A percentile compares a stretch with the other conserved stretches of the same genome.
These are phyloP conservation scores for Heliconius ethilla DNA, from an alignment of 2,888 invertebrate genomes.

Conservation along the genomic window DNA sequence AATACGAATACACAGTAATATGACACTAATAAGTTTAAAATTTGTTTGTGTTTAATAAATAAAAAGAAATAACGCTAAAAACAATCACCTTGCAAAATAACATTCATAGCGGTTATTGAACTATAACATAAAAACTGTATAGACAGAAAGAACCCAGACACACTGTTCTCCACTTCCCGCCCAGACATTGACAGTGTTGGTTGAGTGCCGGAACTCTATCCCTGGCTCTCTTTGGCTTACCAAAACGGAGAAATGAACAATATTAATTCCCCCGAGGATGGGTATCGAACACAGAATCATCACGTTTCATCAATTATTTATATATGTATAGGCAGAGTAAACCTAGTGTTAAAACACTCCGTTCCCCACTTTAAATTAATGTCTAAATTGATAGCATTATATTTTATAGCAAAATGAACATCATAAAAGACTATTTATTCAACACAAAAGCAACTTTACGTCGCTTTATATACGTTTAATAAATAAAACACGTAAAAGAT, in stretches of 20 bases:
- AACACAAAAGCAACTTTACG: background rate
- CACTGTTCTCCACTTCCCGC: background rate
- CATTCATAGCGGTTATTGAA: background rate
- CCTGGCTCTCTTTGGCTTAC: background rate
- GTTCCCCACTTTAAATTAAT: no score
- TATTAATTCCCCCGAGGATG: background rate
- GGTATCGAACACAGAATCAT: background rate
- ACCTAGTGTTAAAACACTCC: no score
- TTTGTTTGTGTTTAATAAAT: background rate
- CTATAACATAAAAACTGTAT: background rate
- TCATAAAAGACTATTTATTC: background rate
- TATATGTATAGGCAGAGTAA: no score
- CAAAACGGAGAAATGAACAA: background rate
- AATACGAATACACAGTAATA: background rate
- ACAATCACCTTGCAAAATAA: background rate
- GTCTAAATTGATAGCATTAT: background rate
- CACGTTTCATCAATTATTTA: background rate
- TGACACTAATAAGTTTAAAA: background rate
- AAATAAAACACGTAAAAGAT: conserved; percentile 1
- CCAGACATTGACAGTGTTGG: background rate
- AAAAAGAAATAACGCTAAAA: background rate
- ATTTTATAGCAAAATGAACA: background rate
- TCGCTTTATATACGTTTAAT: background rate
- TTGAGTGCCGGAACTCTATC: background rate
- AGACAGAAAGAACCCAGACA: background rate